These are phyloP conservation scores for Typhlichthys subterraneus DNA, from an alignment of 2,797 vertebrate genomes.

Conservation along the genomic window DNA sequence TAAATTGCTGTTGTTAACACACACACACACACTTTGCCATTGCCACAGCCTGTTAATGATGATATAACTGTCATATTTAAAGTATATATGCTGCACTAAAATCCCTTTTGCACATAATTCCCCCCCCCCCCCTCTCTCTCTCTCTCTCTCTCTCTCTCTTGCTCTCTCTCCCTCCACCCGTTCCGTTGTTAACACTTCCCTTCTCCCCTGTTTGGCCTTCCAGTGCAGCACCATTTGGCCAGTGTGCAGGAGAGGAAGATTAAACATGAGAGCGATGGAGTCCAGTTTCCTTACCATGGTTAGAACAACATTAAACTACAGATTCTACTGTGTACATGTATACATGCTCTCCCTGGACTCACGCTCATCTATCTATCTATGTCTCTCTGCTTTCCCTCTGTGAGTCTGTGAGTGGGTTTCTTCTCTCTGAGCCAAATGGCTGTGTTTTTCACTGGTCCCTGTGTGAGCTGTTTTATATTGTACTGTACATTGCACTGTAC, in stretches of 20 bases:
- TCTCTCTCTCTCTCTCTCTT: slow-evolving; percentile 45
- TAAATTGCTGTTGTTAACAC: no score
- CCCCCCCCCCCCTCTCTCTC: slow-evolving; percentile 32
- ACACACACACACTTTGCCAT: no score
- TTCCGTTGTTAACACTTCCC: slow-evolving; percentile 76
- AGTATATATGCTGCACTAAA: no score
- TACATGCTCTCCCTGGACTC: slow-evolving; percentile 62
- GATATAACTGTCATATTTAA: no score
- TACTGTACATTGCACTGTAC: slow-evolving; percentile 16
- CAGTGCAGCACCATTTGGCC: slow-evolving; percentile 84
- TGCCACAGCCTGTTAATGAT: no score
- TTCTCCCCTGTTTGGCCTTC: slow-evolving; percentile 82
- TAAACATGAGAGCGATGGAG: slow-evolving; percentile 81
- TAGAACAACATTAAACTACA: slow-evolving; percentile 75
- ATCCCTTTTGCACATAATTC: slow-evolving; percentile 8
- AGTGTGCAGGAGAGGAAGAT: slow-evolving; percentile 85
- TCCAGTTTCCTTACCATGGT: slow-evolving; percentile 84
- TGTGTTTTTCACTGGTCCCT: slow-evolving; percentile 15
- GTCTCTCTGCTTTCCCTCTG: slow-evolving; percentile 5
- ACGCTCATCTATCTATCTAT: slow-evolving; percentile 11
- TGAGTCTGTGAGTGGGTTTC: slow-evolving; percentile 39
- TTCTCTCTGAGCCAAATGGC: neutral
- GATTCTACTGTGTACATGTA: slow-evolving; percentile 71
- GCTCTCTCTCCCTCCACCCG: slow-evolving; percentile 57
- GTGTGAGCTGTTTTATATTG: slow-evolving; percentile 28